phyloP scores from a whole-genome alignment of 2,797 vertebrate genomes.

The Caiman crocodilus region DNA sequence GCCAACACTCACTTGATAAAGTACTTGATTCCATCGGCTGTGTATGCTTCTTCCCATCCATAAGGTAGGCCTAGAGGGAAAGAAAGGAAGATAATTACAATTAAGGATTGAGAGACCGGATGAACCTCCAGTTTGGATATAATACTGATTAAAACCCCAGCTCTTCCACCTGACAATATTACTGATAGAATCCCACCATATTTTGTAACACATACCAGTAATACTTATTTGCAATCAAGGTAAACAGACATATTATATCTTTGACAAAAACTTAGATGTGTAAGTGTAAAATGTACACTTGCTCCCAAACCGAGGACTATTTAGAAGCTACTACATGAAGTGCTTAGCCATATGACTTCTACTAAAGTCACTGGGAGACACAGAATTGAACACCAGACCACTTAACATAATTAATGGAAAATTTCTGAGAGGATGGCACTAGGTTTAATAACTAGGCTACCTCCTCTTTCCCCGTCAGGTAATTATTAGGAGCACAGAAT shows the following conservation, averaged over 20 bases:
- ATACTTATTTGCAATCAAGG: neutral
- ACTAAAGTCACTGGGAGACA: neutral
- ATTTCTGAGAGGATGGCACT: neutral
- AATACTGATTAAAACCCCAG: neutral
- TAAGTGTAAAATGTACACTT: neutral
- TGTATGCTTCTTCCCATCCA: constrained; percentile 93
- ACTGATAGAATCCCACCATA: neutral
- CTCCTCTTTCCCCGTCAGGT: neutral
- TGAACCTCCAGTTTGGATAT: neutral
- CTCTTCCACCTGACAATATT: neutral
- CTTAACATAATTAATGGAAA: neutral
- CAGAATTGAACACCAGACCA: neutral
- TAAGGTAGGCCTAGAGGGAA: constrained; percentile 88
- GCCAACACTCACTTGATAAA: constrained; percentile 92
- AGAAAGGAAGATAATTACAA: constrained; percentile 47
- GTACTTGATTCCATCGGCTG: constrained; percentile 91
- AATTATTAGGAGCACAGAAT: neutral
- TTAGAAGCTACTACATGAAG: neutral
- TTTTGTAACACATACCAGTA: neutral
- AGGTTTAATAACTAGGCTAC: neutral
- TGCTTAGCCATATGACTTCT: neutral
- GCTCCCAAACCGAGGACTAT: neutral
- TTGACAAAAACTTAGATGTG: neutral
- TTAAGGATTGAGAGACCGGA: neutral
- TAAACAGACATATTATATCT: no score